Evolutionary conservation across 2,888 invertebrate genomes (phyloP).

Genomic region (Amphiduros pacificus): DNA sequence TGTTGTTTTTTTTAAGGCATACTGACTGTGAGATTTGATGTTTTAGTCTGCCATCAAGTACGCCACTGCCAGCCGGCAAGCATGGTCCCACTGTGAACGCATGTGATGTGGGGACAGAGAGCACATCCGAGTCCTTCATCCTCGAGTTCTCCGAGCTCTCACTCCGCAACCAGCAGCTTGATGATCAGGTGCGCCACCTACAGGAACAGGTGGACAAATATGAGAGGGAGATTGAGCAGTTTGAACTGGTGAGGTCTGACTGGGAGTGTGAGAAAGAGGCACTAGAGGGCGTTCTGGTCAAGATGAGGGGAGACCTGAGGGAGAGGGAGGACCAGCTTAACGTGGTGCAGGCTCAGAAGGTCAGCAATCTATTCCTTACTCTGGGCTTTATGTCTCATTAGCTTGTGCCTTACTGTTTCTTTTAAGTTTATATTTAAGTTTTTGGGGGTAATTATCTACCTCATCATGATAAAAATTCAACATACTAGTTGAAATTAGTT

Average conservation of each 20-base stretch:
- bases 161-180: background rate
- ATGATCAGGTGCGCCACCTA: conserved; percentile 28
- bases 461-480: too few species aligned
- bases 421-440: too few species aligned
- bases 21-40: too few species aligned
- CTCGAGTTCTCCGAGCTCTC: background rate
- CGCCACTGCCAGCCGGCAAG: background rate
- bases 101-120: background rate
- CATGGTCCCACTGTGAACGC: background rate
- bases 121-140: background rate
- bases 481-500: too few species aligned
- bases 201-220: conserved; percentile 37
- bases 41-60: conserved; percentile 11
- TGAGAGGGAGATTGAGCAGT: conserved; percentile 40
- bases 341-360: conserved; percentile 37
- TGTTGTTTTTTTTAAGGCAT: too few species aligned
- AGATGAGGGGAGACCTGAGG: conserved; percentile 40
- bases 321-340: conserved; percentile 39
- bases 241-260: conserved; percentile 48
- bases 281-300: conserved; percentile 47
- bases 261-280: conserved; percentile 52
- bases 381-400: too few species aligned
- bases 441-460: too few species aligned
- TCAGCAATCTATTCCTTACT: too few species aligned
- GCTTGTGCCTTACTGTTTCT: too few species aligned